Base-by-base conservation (phyloP, 2,797 vertebrate species). In the Chaunax sp. region DNA sequence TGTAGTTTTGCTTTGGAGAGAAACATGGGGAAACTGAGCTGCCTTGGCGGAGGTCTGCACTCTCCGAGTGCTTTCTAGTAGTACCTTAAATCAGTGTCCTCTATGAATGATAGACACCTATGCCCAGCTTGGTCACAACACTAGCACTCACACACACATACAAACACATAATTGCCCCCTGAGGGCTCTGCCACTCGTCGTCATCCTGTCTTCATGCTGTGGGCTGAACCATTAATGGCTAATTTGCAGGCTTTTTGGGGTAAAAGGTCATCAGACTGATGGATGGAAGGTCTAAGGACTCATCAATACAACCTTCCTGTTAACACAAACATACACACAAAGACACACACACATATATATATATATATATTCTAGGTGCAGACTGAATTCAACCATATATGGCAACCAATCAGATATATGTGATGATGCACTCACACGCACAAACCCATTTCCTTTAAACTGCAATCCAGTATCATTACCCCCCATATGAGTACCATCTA, bases 211-310 rank as follows among this genome's bases (percentile, higher is more conserved):
- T 57, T 43, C 49, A 52, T 41, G 38, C 49, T 75, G 62, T 72
- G 62, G 72, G 59, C 54, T 80, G 35, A 54, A 85, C 87, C 86
- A 85, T 89, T 92, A 93, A 87, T 83, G 81, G 87, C 85, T 90
- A 91, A 93, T 94, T 94, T 92, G 79, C 59, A 49, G 82, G 77
- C 70, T 82, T 75, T 80, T 66, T 55, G 81, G 67, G 89, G 86
- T 88, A 77, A 91, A 82, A 88, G 92, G 91, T 92, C 89, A 81
- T 19, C 67, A 28, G 78, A 81, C 72, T 90, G 88, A 92, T 88
- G 78, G 90, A 91, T 91, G 75, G 80, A 76, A 80, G 83, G 88
- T 86, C 75, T 70, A 62, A 81, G 77, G 82, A 70, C 62, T 78
- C 81, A 78, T 92, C 86, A 87, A 86, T 89, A 84, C 65, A 44